Conservation (phyloP, 2,888 invertebrate species). For the Rotaria socialis region DNA sequence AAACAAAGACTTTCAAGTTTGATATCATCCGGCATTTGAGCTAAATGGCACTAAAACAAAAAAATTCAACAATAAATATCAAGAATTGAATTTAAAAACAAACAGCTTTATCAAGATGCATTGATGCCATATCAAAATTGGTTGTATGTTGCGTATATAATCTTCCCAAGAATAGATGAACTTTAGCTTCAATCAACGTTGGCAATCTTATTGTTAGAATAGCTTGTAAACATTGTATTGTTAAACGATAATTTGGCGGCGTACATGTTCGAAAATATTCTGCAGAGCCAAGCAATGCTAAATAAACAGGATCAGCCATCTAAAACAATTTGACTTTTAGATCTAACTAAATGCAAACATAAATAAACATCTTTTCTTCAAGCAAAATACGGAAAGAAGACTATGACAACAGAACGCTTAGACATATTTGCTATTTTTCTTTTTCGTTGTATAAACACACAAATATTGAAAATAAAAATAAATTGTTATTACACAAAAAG, state of each 20-base stretch:
- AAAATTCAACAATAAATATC: not conserved
- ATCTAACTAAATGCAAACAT: conserved; percentile 62
- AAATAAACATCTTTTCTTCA: conserved; percentile 78
- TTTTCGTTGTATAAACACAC: not conserved
- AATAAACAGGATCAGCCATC: conserved; percentile 78
- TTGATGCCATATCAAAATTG: not conserved
- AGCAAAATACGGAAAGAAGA: conserved; percentile 95
- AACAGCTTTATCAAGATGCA: conserved; percentile 25
- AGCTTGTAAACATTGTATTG: conserved; percentile 25
- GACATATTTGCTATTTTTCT: not conserved
- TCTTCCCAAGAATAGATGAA: not conserved
- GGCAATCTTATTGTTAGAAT: not conserved
- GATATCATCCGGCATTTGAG: not conserved
- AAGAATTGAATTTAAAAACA: not conserved
- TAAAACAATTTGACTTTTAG: conserved; percentile 82
- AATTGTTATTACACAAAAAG: not conserved
- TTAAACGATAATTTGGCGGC: conserved; percentile 30
- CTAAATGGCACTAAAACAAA: conserved; percentile 5
- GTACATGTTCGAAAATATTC: conserved; percentile 27
- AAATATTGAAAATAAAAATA: conserved; percentile 26
- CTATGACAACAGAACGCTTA: too few relatives aligned
- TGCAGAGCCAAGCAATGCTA: not conserved
- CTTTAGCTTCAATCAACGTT: conserved; percentile 11
- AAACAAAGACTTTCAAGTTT: conserved; percentile 26
- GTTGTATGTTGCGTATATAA: not conserved